Evolutionary conservation across 2,797 vertebrate species (phyloP).

Genomic region (Emys orbicularis): DNA sequence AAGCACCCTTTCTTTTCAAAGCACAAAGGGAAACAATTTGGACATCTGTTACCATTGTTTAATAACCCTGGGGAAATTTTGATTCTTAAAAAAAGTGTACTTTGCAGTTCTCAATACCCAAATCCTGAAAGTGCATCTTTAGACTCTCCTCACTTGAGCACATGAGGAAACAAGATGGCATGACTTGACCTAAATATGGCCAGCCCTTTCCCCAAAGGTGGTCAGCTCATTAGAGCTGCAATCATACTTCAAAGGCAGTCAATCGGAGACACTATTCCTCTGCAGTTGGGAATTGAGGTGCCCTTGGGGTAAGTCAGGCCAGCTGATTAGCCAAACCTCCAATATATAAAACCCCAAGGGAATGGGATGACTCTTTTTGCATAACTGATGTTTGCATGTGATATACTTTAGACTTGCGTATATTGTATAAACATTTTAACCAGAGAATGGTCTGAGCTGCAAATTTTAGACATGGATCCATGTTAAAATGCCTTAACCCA

Average conservation of each 20-base stretch:
- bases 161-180: neutral
- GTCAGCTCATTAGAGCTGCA: neutral
- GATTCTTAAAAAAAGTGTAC: too few relatives aligned
- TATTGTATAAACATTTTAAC: neutral
- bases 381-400: neutral
- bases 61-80: neutral
- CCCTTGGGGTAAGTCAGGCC: neutral
- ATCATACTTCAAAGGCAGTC: neutral
- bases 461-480: neutral
- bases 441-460: neutral
- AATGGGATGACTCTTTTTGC: neutral
- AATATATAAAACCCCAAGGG: neutral
- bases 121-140: neutral
- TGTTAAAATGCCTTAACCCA: neutral
- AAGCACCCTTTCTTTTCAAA: neutral
- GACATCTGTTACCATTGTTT: neutral
- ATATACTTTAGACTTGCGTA: neutral
- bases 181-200: neutral
- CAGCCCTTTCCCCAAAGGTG: neutral
- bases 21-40: neutral
- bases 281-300: neutral
- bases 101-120: neutral
- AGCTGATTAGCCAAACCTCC: neutral
- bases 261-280: neutral
- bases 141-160: neutral